phyloP scores from a whole-genome alignment of 2,888 invertebrate genomes.

The Stegana nigrithorax region DNA sequence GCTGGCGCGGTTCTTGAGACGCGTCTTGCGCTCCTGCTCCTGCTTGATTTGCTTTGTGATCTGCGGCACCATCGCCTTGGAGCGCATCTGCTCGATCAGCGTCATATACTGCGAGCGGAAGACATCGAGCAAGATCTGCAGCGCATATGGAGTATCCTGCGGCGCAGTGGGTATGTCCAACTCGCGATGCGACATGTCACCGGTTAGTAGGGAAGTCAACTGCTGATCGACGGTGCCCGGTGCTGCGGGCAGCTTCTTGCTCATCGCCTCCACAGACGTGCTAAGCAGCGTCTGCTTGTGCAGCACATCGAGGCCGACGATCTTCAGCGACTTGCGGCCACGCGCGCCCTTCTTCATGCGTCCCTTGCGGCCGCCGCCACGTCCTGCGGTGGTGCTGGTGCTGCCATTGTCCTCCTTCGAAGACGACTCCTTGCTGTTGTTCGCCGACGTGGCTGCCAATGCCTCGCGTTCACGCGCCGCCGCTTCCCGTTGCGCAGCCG shows the following conservation, averaged over 20 bases:
- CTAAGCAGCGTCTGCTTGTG: constrained; percentile 91
- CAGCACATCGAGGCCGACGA: constrained; percentile 87
- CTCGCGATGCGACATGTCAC: constrained; percentile 81
- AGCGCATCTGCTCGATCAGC: constrained; percentile 86
- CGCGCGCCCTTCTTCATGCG: constrained; percentile 73
- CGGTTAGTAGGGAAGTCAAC: constrained; percentile 81
- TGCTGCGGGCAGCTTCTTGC: constrained; percentile 84
- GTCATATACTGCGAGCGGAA: constrained; percentile 87
- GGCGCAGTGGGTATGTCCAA: constrained; percentile 84
- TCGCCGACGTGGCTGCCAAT: constrained; percentile 55
- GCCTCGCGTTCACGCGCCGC: constrained; percentile 62
- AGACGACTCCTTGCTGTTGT: constrained; percentile 54
- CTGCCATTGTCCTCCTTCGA: constrained; percentile 67
- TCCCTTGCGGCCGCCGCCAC: constrained; percentile 69
- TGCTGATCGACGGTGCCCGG: constrained; percentile 94
- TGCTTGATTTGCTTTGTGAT: constrained; percentile 82
- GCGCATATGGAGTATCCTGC: constrained; percentile 82
- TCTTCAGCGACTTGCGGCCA: constrained; percentile 78
- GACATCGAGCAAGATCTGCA: constrained; percentile 88
- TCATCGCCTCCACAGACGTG: constrained; percentile 80
- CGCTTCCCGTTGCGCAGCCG: constrained; percentile 62
- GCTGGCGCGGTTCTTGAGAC: constrained; percentile 84
- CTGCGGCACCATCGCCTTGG: constrained; percentile 78
- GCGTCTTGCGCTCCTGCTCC: constrained; percentile 86
- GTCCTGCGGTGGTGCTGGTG: constrained; percentile 24